Conservation (phyloP, 2,113 vertebrate species). For the Desmodus rotundus region DNA sequence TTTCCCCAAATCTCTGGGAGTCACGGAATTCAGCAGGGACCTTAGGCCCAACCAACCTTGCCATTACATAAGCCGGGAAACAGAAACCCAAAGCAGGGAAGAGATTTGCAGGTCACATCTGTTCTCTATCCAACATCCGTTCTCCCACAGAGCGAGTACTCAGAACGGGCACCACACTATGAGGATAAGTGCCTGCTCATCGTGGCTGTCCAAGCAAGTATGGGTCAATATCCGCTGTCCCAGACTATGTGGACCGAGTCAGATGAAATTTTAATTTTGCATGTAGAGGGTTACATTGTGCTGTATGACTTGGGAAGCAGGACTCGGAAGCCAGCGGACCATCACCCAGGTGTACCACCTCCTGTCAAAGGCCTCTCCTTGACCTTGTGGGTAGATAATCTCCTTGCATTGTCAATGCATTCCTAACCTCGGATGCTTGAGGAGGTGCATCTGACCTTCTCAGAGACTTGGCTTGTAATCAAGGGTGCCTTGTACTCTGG, state of each 20-base stretch:
- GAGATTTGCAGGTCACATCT: background rate
- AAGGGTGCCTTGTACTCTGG: background rate
- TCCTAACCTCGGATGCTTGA: background rate
- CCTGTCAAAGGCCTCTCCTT: background rate
- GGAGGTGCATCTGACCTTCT: background rate
- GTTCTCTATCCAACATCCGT: background rate
- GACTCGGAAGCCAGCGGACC: background rate
- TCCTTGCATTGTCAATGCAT: background rate
- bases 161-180: no score
- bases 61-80: background rate
- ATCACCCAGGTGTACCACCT: rapidly evolving
- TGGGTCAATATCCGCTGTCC: background rate
- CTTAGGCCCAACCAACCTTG: background rate
- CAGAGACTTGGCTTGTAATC: background rate
- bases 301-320: background rate
- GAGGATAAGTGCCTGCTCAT: background rate
- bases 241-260: background rate
- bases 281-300: background rate
- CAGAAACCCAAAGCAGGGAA: background rate
- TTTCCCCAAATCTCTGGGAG: background rate
- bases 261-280: background rate
- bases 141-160: background rate
- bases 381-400: background rate
- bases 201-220: background rate
- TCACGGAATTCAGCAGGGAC: background rate